phyloP scores from a whole-genome alignment of 1,140 invertebrate species.

The Brachionus sp. region DNA sequence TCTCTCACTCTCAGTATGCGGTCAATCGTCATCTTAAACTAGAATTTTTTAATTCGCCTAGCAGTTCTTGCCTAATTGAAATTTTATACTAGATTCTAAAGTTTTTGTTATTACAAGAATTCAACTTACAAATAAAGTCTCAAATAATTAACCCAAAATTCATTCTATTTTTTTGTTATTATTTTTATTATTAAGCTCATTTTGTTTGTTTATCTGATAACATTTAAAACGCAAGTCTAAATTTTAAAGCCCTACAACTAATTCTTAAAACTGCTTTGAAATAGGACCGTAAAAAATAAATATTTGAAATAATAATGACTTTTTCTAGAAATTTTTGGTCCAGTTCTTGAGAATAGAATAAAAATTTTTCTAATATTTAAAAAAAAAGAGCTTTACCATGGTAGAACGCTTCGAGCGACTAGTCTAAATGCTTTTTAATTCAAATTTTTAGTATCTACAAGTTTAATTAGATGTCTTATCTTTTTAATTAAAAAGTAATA shows the following conservation, averaged over 20 bases:
- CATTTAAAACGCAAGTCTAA: not conserved
- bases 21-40: slow-evolving; percentile 16
- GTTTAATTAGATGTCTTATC: not conserved
- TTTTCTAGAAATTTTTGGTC: not conserved
- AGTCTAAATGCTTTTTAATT: not conserved
- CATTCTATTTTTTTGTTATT: not conserved
- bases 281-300: not conserved
- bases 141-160: slow-evolving; percentile 27
- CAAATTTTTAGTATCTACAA: not conserved
- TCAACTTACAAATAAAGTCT: not conserved
- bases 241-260: not conserved
- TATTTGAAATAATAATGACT: not conserved
- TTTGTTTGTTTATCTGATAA: slow-evolving; percentile 31
- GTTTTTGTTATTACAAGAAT: not conserved
- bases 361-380: no score
- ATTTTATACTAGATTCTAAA: slow-evolving; percentile 7
- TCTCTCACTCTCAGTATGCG: not conserved
- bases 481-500: slow-evolving; percentile 8
- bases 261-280: not conserved
- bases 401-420: not conserved
- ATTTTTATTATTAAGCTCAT: not conserved
- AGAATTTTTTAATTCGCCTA: not conserved
- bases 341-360: no score
- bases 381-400: no score
- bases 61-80: not conserved